phyloP scores from a whole-genome alignment of 2,113 vertebrate species.

The Cyanoramphus novaezelandiae region DNA sequence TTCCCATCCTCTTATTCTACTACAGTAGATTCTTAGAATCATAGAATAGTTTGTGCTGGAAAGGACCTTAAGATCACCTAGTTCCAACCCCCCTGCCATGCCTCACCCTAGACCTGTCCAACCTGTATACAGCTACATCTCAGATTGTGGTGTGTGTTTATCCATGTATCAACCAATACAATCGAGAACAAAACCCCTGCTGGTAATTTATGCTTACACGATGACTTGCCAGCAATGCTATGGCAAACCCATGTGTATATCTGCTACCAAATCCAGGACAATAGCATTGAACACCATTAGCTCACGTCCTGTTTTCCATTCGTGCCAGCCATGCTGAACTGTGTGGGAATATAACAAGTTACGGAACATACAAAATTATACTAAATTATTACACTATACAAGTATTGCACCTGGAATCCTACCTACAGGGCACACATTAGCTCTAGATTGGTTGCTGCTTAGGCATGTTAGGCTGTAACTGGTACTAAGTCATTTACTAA shows the following conservation, averaged over 20 bases:
- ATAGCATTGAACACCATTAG: neutral
- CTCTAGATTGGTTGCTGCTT: neutral
- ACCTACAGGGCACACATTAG: neutral
- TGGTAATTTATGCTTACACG: neutral
- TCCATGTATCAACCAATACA: fast-evolving
- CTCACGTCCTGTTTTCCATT: neutral
- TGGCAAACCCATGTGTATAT: neutral
- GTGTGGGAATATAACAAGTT: neutral
- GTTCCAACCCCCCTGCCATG: neutral
- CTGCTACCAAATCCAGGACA: neutral
- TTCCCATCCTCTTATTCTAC: neutral
- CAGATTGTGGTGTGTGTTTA: neutral
- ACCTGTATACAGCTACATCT: neutral
- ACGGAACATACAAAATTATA: neutral
- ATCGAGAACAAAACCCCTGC: neutral
- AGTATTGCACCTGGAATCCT: neutral
- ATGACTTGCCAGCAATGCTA: neutral
- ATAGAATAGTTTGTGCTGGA: neutral
- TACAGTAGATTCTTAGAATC: neutral
- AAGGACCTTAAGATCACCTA: neutral
- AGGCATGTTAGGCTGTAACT: neutral
- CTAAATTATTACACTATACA: neutral
- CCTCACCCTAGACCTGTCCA: neutral
- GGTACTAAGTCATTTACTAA: neutral
- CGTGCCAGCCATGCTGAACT: neutral